Evolutionary conservation across 2,113 vertebrate genomes (phyloP), one percentile per base, ranked within the genome.

Genomic region (Steatornis caripensis): DNA sequence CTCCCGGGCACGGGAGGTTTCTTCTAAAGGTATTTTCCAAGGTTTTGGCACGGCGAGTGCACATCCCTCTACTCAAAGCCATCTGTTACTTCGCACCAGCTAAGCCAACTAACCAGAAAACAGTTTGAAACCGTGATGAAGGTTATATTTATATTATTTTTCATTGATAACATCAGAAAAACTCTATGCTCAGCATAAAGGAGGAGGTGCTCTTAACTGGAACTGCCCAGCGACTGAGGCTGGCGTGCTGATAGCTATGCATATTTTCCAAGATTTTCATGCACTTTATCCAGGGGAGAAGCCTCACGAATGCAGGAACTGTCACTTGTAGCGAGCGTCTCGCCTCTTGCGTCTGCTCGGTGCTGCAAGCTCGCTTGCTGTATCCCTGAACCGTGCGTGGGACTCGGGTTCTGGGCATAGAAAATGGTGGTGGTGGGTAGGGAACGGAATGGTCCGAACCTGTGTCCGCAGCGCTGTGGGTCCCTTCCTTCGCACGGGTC

Each of bases 281-380:
- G 97, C 97, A 97, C 97, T 97, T 97, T 97, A 97, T 92, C 37
- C 48, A 36, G 62, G 81, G 74, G 57, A 81, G 80, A 36, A n/a
- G 77, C 68, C 23, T 51, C 75, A 55, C 81, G 75, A 36, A 34
- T n/a, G 89, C 93, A 82, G 81, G 94, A 91, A 14, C 54, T 46
- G 76, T 74, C 0, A 17, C 15, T 54, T 37, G 45, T 49, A 6
- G 30, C 0, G 0, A 27, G 57, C 5, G 21, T 84, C 93, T 75
- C 84, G 7, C 27, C 78, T 82, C 77, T 36, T 5, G 65, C 21
- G 39, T 64, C 66, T 69, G 66, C 89, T 49, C 0, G 0, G 66
- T 24, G 43, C 4, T 29, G 39, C 29, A 6, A 21, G 29, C 27
- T 74, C 19, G 29, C 18, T 62, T 62, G 51, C 61, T 45, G 30